A percentile compares a stretch with the other conserved stretches of the same genome.
Conservation (phyloP, 2,113 vertebrate species). For the Rhea pennata region DNA sequence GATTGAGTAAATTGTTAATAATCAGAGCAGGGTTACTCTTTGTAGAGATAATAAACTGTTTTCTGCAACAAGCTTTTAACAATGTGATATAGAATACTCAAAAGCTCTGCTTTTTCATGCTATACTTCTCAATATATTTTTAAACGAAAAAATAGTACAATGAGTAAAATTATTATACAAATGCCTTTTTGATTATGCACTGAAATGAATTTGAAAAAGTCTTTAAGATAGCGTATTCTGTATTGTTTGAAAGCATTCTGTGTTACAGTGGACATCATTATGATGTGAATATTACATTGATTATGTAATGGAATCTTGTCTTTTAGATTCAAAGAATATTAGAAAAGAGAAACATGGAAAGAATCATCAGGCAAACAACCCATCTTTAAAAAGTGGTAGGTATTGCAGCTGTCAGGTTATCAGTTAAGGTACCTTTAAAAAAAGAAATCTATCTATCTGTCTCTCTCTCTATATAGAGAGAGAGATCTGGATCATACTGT, state of each 20-base stretch:
- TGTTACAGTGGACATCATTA: neutral
- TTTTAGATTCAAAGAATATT: slow-evolving; percentile 86
- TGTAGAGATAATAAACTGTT: neutral
- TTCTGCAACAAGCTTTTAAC: neutral
- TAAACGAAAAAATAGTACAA: neutral
- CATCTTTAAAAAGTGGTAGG: slow-evolving; percentile 80
- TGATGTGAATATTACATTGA: slow-evolving; percentile 43
- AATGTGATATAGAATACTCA: neutral
- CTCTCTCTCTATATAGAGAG: no score
- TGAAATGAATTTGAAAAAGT: neutral
- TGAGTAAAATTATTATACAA: neutral
- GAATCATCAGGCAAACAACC: slow-evolving; percentile 73
- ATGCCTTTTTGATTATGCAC: neutral
- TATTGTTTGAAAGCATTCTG: slow-evolving; percentile 29
- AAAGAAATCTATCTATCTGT: neutral
- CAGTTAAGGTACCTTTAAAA: slow-evolving; percentile 8
- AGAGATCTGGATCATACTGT: neutral
- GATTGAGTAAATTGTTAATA: neutral
- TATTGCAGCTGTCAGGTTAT: slow-evolving; percentile 59
- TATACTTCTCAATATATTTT: neutral
- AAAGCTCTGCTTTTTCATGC: neutral
- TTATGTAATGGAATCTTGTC: slow-evolving; percentile 62
- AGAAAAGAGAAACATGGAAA: slow-evolving; percentile 87
- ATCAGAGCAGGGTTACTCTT: neutral
- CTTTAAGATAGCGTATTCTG: neutral